Evolutionary conservation across 1,140 invertebrate genomes (phyloP).

Genomic region (Caerostris darwini): DNA sequence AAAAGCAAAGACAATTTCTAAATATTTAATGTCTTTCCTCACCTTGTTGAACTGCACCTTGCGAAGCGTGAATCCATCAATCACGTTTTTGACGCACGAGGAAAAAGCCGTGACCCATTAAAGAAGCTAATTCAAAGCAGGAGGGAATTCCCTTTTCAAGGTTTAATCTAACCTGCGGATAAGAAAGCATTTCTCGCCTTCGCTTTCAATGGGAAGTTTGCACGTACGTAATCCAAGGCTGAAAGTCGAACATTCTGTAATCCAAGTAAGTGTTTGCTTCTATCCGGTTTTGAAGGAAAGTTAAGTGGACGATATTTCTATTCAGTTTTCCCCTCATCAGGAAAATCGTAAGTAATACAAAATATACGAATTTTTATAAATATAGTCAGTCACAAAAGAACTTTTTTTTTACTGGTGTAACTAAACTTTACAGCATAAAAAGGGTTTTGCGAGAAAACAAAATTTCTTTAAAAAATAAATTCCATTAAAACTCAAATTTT

Average conservation of each 20-base stretch:
- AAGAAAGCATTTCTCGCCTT: not conserved
- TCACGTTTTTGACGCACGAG: not conserved
- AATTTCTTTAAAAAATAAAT: no score
- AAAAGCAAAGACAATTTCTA: no score
- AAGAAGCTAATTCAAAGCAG: not conserved
- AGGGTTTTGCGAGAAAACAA: no score
- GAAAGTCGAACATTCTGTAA: not conserved
- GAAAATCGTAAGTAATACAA: no score
- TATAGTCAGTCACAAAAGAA: no score
- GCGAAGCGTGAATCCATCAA: not conserved
- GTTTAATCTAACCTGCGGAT: not conserved
- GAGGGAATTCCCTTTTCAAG: not conserved
- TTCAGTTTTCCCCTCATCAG: no score
- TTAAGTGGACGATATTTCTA: not conserved
- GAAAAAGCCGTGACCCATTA: constrained; percentile 16
- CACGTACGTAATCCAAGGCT: not conserved
- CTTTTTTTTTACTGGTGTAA: no score
- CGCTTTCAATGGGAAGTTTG: not conserved
- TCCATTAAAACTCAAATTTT: no score
- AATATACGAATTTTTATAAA: no score
- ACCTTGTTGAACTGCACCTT: not conserved
- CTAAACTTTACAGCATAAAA: no score
- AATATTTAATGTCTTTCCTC: no score
- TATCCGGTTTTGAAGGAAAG: not conserved
- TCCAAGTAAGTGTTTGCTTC: not conserved